Evolutionary conservation across 2,113 vertebrate species (phyloP).

Genomic region (Tonatia bakeri): DNA sequence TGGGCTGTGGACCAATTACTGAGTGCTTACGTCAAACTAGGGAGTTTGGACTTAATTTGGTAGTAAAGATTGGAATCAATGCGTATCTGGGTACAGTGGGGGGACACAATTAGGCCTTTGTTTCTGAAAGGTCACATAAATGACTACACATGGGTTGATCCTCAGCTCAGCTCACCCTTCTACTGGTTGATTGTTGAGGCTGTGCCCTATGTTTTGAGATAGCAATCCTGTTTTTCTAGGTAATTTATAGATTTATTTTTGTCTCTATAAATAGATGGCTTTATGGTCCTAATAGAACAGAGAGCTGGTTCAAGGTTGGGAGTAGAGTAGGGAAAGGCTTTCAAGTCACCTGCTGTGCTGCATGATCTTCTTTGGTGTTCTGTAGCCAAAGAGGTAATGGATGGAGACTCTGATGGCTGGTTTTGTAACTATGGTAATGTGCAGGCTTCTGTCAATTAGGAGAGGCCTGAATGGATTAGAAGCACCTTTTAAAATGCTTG

Average conservation of each 20-base stretch:
- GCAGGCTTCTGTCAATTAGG: not conserved
- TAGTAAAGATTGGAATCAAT: not conserved
- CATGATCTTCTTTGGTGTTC: not conserved
- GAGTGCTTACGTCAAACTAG: not conserved
- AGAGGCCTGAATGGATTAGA: constrained; percentile 39
- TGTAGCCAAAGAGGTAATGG: not conserved
- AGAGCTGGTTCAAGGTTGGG: not conserved
- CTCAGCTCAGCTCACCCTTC: not conserved
- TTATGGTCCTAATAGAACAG: not conserved
- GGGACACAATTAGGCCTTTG: not conserved
- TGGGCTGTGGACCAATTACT: not conserved
- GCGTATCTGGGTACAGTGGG: not conserved
- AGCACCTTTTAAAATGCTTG: constrained; percentile 47
- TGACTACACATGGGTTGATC: not conserved
- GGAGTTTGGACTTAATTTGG: not conserved
- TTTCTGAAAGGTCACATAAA: not conserved
- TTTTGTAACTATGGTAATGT: constrained; percentile 62
- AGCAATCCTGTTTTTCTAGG: not conserved
- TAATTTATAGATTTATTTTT: not conserved
- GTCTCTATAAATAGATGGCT: not conserved
- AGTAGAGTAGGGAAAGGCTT: not conserved
- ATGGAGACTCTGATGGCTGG: not conserved
- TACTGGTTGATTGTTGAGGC: not conserved
- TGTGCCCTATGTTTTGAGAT: not conserved
- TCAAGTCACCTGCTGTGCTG: not conserved